These are phyloP conservation scores for Ditylenchus weischeri DNA, from an alignment of 2,888 invertebrate species.

Conservation along the genomic window DNA sequence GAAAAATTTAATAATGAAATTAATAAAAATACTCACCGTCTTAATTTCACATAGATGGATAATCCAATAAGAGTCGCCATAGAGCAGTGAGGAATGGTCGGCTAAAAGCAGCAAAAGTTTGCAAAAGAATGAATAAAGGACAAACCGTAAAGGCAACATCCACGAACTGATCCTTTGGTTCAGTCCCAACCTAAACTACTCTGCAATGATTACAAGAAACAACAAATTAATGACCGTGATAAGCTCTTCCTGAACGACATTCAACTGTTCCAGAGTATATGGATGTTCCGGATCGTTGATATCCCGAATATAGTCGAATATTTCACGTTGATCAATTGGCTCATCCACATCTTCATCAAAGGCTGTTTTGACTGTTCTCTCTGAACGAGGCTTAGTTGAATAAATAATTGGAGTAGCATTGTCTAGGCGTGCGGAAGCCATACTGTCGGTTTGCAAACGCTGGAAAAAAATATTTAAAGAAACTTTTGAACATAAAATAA, in stretches of 20 bases:
- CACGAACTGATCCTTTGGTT: slow-evolving; percentile 41
- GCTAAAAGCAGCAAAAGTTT: slow-evolving; percentile 60
- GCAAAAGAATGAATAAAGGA: background rate
- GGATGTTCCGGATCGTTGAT: slow-evolving; percentile 99
- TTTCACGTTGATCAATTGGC: slow-evolving; percentile 47
- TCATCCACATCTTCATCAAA: slow-evolving; percentile 42
- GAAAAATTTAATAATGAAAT: too few species aligned
- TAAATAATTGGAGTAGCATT: slow-evolving; percentile 35
- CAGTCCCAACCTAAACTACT: slow-evolving; percentile 8
- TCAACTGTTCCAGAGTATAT: slow-evolving; percentile 84
- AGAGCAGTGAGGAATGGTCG: slow-evolving; percentile 96
- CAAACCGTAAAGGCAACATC: slow-evolving; percentile 70
- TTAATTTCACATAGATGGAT: slow-evolving; percentile 83
- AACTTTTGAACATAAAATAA: too few species aligned
- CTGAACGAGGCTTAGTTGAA: slow-evolving; percentile 28
- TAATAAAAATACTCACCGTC: slow-evolving; percentile 63
- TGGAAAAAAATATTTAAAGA: background rate
- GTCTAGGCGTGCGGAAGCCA: slow-evolving; percentile 33
- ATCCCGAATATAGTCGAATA: slow-evolving; percentile 64
- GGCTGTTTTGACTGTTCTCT: background rate
- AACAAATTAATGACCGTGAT: slow-evolving; percentile 38
- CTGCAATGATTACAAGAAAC: slow-evolving; percentile 22
- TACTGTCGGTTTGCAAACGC: background rate
- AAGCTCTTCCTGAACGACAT: slow-evolving; percentile 77
- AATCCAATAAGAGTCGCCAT: slow-evolving; percentile 93